Evolutionary conservation across 1,140 invertebrate genomes (phyloP), one percentile per base, ranked within the genome.

Genomic region (Epicauta chinensis): DNA sequence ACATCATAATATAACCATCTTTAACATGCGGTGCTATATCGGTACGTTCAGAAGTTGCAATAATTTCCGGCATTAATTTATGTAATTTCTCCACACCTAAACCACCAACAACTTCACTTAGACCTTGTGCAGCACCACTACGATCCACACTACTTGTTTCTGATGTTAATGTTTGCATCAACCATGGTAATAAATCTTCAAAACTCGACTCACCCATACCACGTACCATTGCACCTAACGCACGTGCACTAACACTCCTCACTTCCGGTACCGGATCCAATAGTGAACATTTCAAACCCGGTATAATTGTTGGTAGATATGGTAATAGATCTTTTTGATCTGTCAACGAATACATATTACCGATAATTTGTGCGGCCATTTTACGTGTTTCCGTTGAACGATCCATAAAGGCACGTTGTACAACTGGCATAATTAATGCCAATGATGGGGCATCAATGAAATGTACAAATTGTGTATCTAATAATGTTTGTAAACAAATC

Each of bases 1-100:
- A 99, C 90, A 99, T 94, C 92, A 99, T 97, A 39, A 99, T 97
- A 73, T 99, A 99, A 16, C 97, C 97, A 76, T 99, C 97, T 63
- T 97, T 93, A 0, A 99, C 95, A 71, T 98, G 93, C 1, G 97
- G 91, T 10, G 93, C 91, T 59, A 98, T 93, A 71, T 98, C 95
- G 1, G 84, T 84, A 51, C 91, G 76, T 72, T 97, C 93, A 0
- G 96, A 93, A 0, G 95, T 98, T 17, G 85, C 79, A 57, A 99
- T 98, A 54, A 99, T 97, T 70, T 98, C 94, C 0, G 94, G 95
- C 95, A 99, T 98, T 12, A 98, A 79, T 69, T 92, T 93, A 60
- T 97, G 86, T 39, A 99, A 77, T 71, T 97, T 97, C 55, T 93
- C 87, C 4, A 93, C 86, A 13, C 97, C 97, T 15, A 99, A 77